Conservation (phyloP, 2,888 invertebrate genomes). For the Mactromeris polynyma region DNA sequence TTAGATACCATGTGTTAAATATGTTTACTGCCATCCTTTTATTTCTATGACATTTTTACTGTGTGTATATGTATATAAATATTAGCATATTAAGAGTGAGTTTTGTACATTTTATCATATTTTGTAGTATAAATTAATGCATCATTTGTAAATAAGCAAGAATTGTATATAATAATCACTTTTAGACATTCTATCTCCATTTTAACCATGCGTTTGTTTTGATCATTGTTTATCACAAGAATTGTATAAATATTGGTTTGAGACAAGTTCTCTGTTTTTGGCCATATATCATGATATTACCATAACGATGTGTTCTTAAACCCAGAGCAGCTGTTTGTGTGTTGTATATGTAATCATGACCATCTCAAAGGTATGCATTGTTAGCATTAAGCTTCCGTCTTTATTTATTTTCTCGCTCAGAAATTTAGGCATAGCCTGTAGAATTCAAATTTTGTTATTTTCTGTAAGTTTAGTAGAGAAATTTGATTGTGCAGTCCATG, state of each 20-base stretch:
- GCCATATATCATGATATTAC: constrained; percentile 19
- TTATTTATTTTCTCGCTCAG: neutral
- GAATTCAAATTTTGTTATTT: neutral
- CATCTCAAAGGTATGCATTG: constrained; percentile 1
- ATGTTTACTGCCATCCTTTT: constrained; percentile 14
- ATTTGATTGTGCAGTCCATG: neutral
- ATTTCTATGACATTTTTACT: neutral
- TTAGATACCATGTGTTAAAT: neutral
- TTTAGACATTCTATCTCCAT: neutral
- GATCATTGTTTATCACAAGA: neutral
- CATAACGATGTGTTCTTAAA: neutral
- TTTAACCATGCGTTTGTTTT: neutral
- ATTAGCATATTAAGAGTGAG: neutral
- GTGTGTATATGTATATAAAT: constrained; percentile 6
- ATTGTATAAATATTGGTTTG: neutral
- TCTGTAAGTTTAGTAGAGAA: neutral
- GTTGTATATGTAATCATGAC: neutral
- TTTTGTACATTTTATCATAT: neutral
- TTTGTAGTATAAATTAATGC: neutral
- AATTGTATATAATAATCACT: neutral
- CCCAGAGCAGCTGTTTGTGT: constrained; percentile 16
- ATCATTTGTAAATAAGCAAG: neutral
- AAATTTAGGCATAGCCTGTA: neutral
- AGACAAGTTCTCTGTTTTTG: constrained; percentile 12
- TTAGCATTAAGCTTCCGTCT: neutral